Base-by-base conservation (phyloP, 2,888 invertebrate genomes). In the Clistopyga incitator region DNA sequence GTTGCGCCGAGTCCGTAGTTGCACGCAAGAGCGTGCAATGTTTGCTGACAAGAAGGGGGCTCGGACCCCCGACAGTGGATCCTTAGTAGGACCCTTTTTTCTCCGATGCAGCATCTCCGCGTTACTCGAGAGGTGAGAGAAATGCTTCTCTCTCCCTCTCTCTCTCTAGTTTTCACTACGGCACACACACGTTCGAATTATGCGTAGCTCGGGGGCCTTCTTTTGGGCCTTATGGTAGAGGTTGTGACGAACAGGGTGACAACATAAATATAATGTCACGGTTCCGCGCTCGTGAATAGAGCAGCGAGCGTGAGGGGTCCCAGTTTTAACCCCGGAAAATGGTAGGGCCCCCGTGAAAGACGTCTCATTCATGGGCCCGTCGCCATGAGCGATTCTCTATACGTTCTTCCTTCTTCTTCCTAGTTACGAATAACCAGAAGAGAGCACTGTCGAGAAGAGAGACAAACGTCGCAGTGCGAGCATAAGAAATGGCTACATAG, bases 251-350 rank as follows among this genome's bases (percentile, higher is more conserved):
- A 88, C 90, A 88, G 89, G 90, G 90, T 91, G 92, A 91, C 91
- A 91, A 92, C 92, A 92, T 92, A 92, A 92, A 92, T 93, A 92
- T 92, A 91, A 92, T 92, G 92, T 92, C 91, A 92, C 91, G 92
- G 92, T 92, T 88, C 90, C 88, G 85, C 90, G 92, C 90, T 87
- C 90, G 89, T 90, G 91, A 92, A 92, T 92, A 88, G 86, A 78
- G 34, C 38, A 52, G 47, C 38, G 56, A 50, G 34, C 8, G 65
- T 29, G 45, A 38, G 29, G 64, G 52, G 13, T 47, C 23, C 47
- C 42, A 38, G 38, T 80, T 15, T 18, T 59, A 64, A 68, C 71
- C 68, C 47, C 47, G 71, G 59, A 64, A 78, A 67, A 78, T 54
- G 64, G 15, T 59, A 54, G 78, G 82, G 82, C 84, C 76, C 78